phyloP scores from a whole-genome alignment of 2,797 vertebrate genomes.

The Lagodon rhomboides region DNA sequence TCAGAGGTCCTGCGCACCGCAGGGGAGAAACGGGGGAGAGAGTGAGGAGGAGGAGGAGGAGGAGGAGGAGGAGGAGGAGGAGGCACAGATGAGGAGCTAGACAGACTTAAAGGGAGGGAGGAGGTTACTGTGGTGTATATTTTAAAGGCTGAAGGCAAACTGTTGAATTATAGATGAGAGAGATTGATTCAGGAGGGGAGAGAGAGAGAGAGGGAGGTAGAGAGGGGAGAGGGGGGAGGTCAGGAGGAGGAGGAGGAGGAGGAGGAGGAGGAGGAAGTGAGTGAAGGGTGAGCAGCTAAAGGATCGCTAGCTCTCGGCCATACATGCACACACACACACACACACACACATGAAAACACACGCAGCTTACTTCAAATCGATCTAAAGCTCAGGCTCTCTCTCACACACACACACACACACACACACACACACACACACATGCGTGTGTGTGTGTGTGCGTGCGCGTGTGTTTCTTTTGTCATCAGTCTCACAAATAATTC shows the following conservation, averaged over 20 bases:
- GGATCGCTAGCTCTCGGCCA: constrained; percentile 58
- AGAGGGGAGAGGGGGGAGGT: neutral
- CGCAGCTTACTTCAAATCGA: constrained; percentile 57
- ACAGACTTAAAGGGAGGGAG: constrained; percentile 67
- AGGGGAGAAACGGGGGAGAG: constrained; percentile 26
- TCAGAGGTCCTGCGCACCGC: constrained; percentile 44
- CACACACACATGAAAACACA: constrained; percentile 12
- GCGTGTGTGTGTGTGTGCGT: constrained; percentile 9
- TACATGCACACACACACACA: constrained; percentile 40
- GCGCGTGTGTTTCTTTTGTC: constrained; percentile 59
- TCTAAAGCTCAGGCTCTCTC: constrained; percentile 42
- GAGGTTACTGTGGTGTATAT: constrained; percentile 84
- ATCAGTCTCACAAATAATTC: constrained; percentile 69
- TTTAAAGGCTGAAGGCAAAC: constrained; percentile 91
- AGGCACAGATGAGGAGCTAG: constrained; percentile 49
- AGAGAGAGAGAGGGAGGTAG: constrained; percentile 37
- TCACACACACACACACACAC: constrained; percentile 18
- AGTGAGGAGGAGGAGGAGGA: constrained; percentile 31
- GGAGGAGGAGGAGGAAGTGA: constrained; percentile 1
- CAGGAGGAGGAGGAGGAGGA: too few relatives aligned
- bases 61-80: constrained; percentile 36
- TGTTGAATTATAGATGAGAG: constrained; percentile 95
- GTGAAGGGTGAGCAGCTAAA: constrained; percentile 58
- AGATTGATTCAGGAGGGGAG: constrained; percentile 80
- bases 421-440: constrained; percentile 10